phyloP scores from a whole-genome alignment of 2,888 invertebrate genomes.

The Cephus pygmeus region DNA sequence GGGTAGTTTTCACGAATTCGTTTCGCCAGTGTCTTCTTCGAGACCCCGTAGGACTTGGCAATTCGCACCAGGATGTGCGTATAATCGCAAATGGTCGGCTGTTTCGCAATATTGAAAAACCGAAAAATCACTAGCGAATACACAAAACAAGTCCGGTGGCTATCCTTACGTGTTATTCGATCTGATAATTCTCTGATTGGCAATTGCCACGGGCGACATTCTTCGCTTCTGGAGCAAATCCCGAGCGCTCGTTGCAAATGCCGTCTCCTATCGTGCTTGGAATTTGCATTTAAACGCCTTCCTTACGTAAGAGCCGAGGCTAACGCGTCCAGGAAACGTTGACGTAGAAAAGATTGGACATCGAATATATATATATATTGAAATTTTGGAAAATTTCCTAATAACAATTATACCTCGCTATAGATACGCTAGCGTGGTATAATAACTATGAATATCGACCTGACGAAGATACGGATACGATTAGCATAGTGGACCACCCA shows the following conservation, averaged over 20 bases:
- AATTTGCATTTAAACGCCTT: constrained; percentile 50
- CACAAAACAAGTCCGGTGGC: neutral
- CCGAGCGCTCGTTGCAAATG: constrained; percentile 24
- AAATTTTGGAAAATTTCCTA: neutral
- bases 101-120: neutral
- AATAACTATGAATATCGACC: neutral
- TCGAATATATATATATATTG: neutral
- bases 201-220: constrained; percentile 38
- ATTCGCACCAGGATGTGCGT: neutral
- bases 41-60: neutral
- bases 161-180: constrained; percentile 1
- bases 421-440: neutral
- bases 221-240: constrained; percentile 35
- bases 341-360: constrained; percentile 29
- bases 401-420: neutral
- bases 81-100: neutral
- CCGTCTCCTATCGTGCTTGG: constrained; percentile 37
- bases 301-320: constrained; percentile 44
- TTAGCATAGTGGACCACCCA: constrained; percentile 64
- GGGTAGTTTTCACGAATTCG: neutral
- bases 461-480: constrained; percentile 32
- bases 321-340: constrained; percentile 49
- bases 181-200: constrained; percentile 4
- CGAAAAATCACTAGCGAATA: neutral
- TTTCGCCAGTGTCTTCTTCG: neutral